phyloP scores from a whole-genome alignment of 2,797 vertebrate genomes.

The Syngnathus acus region DNA sequence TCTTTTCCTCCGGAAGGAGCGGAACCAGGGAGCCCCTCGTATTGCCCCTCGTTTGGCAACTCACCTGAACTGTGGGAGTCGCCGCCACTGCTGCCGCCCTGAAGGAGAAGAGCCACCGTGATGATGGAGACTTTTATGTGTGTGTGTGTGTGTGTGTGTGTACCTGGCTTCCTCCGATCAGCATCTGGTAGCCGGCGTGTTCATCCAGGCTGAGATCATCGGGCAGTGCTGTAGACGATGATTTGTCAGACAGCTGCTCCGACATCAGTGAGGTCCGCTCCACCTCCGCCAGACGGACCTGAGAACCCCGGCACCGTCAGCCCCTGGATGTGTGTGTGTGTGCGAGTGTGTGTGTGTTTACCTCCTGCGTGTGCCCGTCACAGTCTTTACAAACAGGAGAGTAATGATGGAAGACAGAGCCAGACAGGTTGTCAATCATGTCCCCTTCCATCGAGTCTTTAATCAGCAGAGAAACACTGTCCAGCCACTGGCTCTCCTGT shows the following conservation, averaged over 20 bases:
- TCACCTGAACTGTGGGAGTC: slow-evolving; percentile 63
- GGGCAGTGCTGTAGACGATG: slow-evolving; percentile 83
- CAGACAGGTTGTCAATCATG: slow-evolving; percentile 96
- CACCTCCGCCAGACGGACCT: slow-evolving; percentile 91
- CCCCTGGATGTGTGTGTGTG: not conserved
- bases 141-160: not conserved
- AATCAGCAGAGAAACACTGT: slow-evolving; percentile 97
- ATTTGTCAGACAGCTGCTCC: slow-evolving; percentile 83
- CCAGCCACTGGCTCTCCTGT: slow-evolving; percentile 98
- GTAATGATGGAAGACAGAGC: slow-evolving; percentile 95
- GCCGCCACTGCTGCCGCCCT: slow-evolving; percentile 55
- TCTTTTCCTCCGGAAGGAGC: slow-evolving; percentile 34
- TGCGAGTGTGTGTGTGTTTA: slow-evolving; percentile 29
- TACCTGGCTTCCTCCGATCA: slow-evolving; percentile 76
- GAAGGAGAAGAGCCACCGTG: slow-evolving; percentile 6
- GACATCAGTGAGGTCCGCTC: slow-evolving; percentile 92
- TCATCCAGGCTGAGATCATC: slow-evolving; percentile 90
- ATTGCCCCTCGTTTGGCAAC: slow-evolving; percentile 26
- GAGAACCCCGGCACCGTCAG: slow-evolving; percentile 24
- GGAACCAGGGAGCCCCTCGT: slow-evolving; percentile 32
- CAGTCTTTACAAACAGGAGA: slow-evolving; percentile 80
- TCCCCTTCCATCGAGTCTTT: slow-evolving; percentile 95
- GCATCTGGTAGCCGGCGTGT: slow-evolving; percentile 73
- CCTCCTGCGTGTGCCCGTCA: slow-evolving; percentile 84
- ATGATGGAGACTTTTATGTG: not conserved